phyloP scores from a whole-genome alignment of 2,888 invertebrate genomes.

The Stenotaenia linearis region DNA sequence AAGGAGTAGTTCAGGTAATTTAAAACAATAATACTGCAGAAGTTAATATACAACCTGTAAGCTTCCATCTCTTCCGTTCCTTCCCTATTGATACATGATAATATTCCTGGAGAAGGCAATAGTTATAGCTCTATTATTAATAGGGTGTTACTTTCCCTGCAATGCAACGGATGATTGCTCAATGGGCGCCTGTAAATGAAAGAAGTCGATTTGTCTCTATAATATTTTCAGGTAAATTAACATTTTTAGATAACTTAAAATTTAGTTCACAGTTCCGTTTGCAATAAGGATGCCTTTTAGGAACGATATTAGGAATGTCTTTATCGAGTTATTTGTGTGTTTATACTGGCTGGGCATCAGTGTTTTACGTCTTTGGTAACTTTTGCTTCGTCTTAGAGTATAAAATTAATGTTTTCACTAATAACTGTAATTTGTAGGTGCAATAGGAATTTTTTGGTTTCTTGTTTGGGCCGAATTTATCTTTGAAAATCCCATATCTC shows the following conservation, averaged over 20 bases:
- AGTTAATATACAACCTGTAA: too few relatives aligned
- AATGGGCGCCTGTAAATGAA: constrained; percentile 89
- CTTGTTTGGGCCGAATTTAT: constrained; percentile 67
- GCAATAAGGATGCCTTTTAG: constrained; percentile 76
- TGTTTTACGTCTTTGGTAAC: constrained; percentile 76
- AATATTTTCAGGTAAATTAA: constrained; percentile 68
- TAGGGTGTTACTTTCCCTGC: constrained; percentile 85
- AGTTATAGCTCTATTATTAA: neutral
- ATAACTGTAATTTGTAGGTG: constrained; percentile 37
- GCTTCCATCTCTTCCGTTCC: too few relatives aligned
- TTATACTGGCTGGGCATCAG: constrained; percentile 73
- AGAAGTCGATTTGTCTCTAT: constrained; percentile 81
- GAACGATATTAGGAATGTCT: constrained; percentile 79
- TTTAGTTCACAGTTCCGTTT: constrained; percentile 39
- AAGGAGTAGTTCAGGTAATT: constrained; percentile 82
- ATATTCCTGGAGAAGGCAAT: too few relatives aligned
- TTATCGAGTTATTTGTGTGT: constrained; percentile 75
- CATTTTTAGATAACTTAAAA: neutral
- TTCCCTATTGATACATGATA: too few relatives aligned
- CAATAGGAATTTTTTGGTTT: constrained; percentile 75
- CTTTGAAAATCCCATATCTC: constrained; percentile 72
- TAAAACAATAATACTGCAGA: too few relatives aligned
- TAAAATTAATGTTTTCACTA: neutral
- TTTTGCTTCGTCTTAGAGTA: neutral
- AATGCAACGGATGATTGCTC: constrained; percentile 86